A percentile compares a stretch with the other conserved stretches of the same genome.
These are phyloP conservation scores for Cerastis leucographa DNA, from an alignment of 2,888 invertebrate species.

Conservation along the genomic window DNA sequence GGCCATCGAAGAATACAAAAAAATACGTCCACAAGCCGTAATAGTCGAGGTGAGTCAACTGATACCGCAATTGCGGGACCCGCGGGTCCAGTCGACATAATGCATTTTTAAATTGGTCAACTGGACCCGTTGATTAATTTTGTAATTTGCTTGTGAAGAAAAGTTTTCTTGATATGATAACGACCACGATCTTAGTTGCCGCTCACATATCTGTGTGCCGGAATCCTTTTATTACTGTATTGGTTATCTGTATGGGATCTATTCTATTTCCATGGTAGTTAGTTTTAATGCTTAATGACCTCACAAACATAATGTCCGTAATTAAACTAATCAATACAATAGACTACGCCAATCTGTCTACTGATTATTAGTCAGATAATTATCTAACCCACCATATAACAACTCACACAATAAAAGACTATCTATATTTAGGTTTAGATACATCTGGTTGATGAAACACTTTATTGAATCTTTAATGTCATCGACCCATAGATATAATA, in stretches of 20 bases:
- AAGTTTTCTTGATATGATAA: no score
- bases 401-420: constrained; percentile 13
- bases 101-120: no score
- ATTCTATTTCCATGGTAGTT: neutral
- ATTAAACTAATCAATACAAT: constrained; percentile 7
- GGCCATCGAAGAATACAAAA: no score
- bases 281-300: neutral
- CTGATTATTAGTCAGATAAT: neutral
- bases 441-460: constrained; percentile 18
- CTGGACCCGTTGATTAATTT: no score
- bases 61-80: no score
- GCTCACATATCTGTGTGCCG: no score
- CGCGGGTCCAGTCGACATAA: no score
- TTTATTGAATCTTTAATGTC: constrained; percentile 35
- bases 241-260: neutral
- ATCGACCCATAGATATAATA: constrained; percentile 35
- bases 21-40: no score
- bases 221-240: neutral
- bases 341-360: neutral
- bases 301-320: neutral
- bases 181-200: no score
- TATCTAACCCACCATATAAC: constrained; percentile 10
- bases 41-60: no score
- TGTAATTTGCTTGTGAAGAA: no score
- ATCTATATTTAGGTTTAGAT: neutral